phyloP scores from a whole-genome alignment of 1,140 invertebrate species.

The Adoxophyes honmai region DNA sequence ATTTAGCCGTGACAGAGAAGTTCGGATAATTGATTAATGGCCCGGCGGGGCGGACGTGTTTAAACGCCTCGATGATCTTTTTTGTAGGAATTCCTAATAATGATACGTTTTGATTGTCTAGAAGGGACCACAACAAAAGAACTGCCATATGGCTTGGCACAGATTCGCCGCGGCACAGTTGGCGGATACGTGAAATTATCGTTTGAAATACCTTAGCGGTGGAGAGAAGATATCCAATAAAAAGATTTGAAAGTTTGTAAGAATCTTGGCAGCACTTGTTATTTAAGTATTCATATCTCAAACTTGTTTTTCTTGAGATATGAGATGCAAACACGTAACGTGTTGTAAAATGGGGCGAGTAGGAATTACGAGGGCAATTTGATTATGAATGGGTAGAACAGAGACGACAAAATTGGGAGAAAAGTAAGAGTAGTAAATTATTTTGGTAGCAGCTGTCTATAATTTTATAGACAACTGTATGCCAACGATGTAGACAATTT shows the following conservation, averaged over 20 bases:
- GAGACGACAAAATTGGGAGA: too few relatives aligned
- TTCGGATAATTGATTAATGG: constrained; percentile 71
- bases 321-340: neutral
- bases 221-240: neutral
- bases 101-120: constrained; percentile 69
- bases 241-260: neutral
- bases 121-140: constrained; percentile 33
- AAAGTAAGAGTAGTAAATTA: too few relatives aligned
- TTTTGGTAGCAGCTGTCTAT: too few relatives aligned
- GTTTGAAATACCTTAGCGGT: neutral
- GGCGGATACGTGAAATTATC: constrained; percentile 28
- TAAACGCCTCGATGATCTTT: constrained; percentile 58
- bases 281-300: too few relatives aligned
- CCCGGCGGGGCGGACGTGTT: constrained; percentile 59
- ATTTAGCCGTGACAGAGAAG: constrained; percentile 58
- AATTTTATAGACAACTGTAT: too few relatives aligned
- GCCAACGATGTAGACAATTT: too few relatives aligned
- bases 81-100: constrained; percentile 64
- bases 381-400: too few relatives aligned
- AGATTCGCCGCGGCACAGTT: constrained; percentile 57
- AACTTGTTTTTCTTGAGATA: too few relatives aligned
- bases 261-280: too few relatives aligned
- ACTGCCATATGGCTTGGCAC: constrained; percentile 58
- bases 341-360: too few relatives aligned
- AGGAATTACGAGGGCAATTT: too few relatives aligned